Percentiles rank a stretch among this genome's conserved stretches.
These are phyloP conservation scores for Eurytoma adleriae DNA, from an alignment of 2,888 invertebrate species.

Conservation along the genomic window DNA sequence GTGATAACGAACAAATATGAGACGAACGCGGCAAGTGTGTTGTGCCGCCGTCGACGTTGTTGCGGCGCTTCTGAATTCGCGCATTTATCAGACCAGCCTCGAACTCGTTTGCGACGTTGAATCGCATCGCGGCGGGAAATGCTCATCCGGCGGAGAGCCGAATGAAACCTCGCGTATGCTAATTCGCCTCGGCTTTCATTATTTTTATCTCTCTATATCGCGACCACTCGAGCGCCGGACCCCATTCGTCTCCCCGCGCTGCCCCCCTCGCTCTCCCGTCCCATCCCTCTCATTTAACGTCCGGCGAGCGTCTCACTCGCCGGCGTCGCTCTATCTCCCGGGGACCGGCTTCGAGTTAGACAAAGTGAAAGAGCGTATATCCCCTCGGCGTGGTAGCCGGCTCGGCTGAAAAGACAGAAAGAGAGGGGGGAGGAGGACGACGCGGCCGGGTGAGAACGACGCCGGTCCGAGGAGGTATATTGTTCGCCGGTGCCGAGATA, in stretches of 20 bases:
- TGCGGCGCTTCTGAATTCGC: too few relatives aligned
- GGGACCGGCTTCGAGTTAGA: conserved; percentile 35
- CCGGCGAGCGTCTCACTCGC: not conserved
- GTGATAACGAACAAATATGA: too few relatives aligned
- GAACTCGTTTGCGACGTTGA: too few relatives aligned
- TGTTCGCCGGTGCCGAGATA: conserved; percentile 58
- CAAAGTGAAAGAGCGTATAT: conserved; percentile 49
- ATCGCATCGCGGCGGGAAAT: not conserved
- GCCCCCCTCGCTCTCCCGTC: conserved; percentile 11
- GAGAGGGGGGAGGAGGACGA: conserved; percentile 1
- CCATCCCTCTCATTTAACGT: conserved; percentile 35
- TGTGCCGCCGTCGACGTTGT: too few relatives aligned
- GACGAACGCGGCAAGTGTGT: too few relatives aligned
- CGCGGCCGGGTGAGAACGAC: not conserved
- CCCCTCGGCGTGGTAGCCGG: conserved; percentile 24
- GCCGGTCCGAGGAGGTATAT: conserved; percentile 50
- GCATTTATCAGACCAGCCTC: too few relatives aligned
- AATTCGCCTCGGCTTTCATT: conserved; percentile 27
- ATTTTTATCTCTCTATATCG: conserved; percentile 29
- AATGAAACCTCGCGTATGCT: not conserved
- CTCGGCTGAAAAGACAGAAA: conserved; percentile 24
- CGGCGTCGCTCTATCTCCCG: conserved; percentile 15
- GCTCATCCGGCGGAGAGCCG: too few relatives aligned
- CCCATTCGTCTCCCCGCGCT: conserved; percentile 23
- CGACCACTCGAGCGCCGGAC: conserved; percentile 10